Base-by-base conservation (phyloP, 30 jellyfish, hydroid and myxozoan genomes). In the Phacellophora camtschatica region DNA sequence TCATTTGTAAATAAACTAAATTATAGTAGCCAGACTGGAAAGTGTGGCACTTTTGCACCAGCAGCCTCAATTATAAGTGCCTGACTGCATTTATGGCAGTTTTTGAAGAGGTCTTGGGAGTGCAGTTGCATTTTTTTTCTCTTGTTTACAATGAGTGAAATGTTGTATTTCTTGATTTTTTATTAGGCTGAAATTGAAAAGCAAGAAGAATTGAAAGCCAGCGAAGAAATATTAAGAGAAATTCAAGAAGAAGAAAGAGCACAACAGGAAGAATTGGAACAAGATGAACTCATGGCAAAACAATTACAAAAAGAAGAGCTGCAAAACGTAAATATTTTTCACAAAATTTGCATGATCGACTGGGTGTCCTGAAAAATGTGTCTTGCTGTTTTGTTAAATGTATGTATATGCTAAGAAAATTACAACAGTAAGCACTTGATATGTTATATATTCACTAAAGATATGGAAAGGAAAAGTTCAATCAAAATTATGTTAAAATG, bases 301-400 rank as follows among this genome's bases (percentile, higher is more conserved):
- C 70, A 68, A 32, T 24, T 88, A 25, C 97, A 88, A 50, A 46
- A 49, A 13, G 78, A 88, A 66, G 97, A 88, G 42, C 74, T 88
- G 62, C 64, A 70, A 41, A 36, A 37, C 24, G 85, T 80, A 37
- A 55, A 89, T 30, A 18, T 32, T 32, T n/a, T 28, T 24, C 34
- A 15, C n/a, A n/a, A n/a, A n/a, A n/a, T n/a, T n/a, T n/a, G n/a
- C n/a, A n/a, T n/a, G n/a, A n/a, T n/a, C n/a, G n/a, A n/a, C n/a
- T n/a, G n/a, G n/a, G n/a, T n/a, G n/a, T n/a, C n/a, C n/a, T n/a
- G n/a, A n/a, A n/a, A n/a, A n/a, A n/a, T n/a, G n/a, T n/a, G n/a
- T n/a, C n/a, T n/a, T n/a, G n/a, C n/a, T n/a, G n/a, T n/a, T n/a
- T n/a, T n/a, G n/a, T n/a, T n/a, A n/a, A n/a, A n/a, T n/a, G n/a